phyloP scores from a whole-genome alignment of 2,113 vertebrate genomes.

The Phylloscopus trochilus region DNA sequence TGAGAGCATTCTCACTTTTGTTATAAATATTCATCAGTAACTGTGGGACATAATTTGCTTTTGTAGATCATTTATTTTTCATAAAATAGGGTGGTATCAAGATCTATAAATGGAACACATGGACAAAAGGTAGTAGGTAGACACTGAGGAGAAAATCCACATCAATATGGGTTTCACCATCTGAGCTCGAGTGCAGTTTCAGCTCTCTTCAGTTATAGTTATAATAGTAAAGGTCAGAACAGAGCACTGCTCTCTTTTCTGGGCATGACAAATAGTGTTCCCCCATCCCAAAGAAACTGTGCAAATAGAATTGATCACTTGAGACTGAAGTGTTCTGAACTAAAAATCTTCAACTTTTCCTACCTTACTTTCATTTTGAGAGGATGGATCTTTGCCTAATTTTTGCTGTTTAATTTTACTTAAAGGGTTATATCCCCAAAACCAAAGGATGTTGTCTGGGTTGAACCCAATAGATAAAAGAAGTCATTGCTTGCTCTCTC shows the following conservation, averaged over 20 bases:
- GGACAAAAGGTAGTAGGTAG: not conserved
- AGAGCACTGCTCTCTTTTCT: not conserved
- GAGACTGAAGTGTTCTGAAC: not conserved
- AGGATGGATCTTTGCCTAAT: rapidly evolving
- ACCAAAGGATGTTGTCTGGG: not conserved
- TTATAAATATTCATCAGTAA: not conserved
- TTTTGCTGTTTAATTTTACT: not conserved
- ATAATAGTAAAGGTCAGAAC: not conserved
- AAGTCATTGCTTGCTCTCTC: not conserved
- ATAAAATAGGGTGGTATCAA: not conserved
- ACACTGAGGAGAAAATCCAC: not conserved
- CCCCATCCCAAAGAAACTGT: not conserved
- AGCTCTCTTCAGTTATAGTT: not conserved
- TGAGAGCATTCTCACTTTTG: not conserved
- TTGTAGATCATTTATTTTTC: not conserved
- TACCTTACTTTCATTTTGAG: not conserved
- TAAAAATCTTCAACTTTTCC: not conserved
- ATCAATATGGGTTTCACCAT: not conserved
- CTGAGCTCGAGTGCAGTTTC: not conserved
- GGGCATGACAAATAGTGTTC: not conserved
- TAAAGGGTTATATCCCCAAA: not conserved
- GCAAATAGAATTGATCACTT: not conserved
- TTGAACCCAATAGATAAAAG: not conserved
- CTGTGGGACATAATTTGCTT: not conserved
- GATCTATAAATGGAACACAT: not conserved